phyloP scores from a whole-genome alignment of 2,113 vertebrate genomes.

The Poicephalus meyeri region DNA sequence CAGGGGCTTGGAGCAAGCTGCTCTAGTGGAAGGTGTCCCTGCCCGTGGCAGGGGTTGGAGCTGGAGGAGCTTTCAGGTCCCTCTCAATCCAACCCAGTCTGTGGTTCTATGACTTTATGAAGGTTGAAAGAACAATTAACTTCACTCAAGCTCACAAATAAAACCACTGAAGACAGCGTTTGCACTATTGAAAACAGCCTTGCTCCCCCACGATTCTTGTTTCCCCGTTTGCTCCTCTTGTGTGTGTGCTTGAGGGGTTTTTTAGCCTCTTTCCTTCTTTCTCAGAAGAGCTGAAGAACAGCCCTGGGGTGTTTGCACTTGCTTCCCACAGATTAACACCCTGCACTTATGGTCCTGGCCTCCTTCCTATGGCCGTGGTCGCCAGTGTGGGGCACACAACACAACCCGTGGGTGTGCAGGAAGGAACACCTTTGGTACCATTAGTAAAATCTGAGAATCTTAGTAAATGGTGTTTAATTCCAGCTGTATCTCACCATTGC shows the following conservation, averaged over 20 bases:
- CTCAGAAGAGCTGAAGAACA: neutral
- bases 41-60: too few relatives aligned
- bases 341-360: fast-evolving
- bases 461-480: too few relatives aligned
- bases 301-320: neutral
- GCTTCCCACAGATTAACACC: too few relatives aligned
- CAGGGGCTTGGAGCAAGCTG: neutral
- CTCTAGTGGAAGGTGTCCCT: neutral
- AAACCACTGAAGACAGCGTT: neutral
- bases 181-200: neutral
- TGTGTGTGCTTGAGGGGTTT: fast-evolving
- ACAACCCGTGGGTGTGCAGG: fast-evolving
- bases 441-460: neutral
- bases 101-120: neutral
- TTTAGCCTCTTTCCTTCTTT: neutral
- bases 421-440: neutral
- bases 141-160: neutral
- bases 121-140: neutral
- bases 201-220: neutral
- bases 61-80: neutral
- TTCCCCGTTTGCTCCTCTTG: neutral
- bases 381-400: neutral
- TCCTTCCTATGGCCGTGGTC: neutral
- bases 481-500: too few relatives aligned
- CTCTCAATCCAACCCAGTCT: neutral